These are phyloP conservation scores for Knipowitschia caucasica DNA, from an alignment of 2,797 vertebrate species.

Conservation along the genomic window DNA sequence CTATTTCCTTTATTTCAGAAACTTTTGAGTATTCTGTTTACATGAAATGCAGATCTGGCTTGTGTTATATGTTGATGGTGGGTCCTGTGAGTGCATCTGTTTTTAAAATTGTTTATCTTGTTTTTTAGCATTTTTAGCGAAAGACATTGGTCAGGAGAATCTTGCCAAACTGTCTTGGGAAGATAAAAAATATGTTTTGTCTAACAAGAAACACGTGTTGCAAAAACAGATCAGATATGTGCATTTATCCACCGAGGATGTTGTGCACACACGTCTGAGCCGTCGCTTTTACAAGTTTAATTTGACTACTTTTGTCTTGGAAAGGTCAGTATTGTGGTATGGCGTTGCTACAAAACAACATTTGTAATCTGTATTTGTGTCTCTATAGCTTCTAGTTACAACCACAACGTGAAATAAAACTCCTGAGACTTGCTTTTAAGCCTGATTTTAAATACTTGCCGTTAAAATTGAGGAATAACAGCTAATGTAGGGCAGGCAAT, in stretches of 20 bases:
- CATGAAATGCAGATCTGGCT: no score
- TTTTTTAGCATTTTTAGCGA: neutral
- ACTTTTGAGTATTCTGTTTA: no score
- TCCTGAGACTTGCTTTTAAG: neutral
- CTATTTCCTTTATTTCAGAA: no score
- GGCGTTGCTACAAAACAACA: neutral
- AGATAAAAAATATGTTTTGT: constrained; percentile 1
- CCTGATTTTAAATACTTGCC: neutral
- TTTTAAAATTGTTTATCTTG: neutral
- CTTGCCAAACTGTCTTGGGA: constrained; percentile 1
- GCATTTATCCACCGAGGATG: neutral
- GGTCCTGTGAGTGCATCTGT: no score
- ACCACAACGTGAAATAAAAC: constrained; percentile 10
- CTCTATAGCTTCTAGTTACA: constrained; percentile 1
- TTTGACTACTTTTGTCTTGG: neutral
- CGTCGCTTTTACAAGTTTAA: neutral
- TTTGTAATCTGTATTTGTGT: neutral
- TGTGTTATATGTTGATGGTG: no score
- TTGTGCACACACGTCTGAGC: neutral
- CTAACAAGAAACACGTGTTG: neutral
- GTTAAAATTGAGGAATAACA: constrained; percentile 4
- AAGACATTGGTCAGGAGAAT: neutral
- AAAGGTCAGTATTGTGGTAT: neutral
- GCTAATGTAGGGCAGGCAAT: neutral
- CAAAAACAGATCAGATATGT: neutral